A percentile compares a stretch with the other conserved stretches of the same genome.
phyloP scores from a whole-genome alignment of 2,113 vertebrate species.

The Eurystomus gularis region DNA sequence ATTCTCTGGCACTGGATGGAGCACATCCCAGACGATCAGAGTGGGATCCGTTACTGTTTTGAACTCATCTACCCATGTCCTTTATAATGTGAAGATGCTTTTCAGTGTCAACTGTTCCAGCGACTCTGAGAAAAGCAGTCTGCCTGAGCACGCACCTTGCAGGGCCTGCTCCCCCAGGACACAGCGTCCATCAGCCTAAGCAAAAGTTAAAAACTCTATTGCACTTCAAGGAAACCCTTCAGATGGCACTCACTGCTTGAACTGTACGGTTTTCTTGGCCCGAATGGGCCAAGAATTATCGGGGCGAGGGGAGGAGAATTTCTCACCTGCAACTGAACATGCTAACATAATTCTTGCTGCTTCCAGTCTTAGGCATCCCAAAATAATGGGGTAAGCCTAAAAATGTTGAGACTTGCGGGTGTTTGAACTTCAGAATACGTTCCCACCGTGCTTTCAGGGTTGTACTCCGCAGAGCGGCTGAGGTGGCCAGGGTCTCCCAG shows the following conservation, averaged over 20 bases:
- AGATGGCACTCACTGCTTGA: not conserved
- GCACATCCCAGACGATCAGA: not conserved
- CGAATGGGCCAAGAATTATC: not conserved
- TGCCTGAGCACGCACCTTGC: not conserved
- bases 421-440: not conserved
- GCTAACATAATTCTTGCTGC: not conserved
- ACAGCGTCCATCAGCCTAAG: not conserved
- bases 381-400: not conserved
- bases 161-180: not conserved
- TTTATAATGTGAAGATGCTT: not conserved
- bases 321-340: not conserved
- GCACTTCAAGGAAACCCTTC: not conserved
- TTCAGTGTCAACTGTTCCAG: not conserved
- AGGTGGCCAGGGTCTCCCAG: not conserved
- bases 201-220: not conserved
- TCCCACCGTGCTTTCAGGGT: rapidly evolving
- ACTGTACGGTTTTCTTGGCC: not conserved
- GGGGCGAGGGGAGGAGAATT: not conserved
- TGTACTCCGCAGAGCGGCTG: not conserved
- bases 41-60: not conserved
- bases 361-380: not conserved
- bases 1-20: not conserved
- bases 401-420: not conserved
- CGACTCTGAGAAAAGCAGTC: not conserved
- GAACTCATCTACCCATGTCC: not conserved